Evolutionary conservation across 2,797 vertebrate genomes (phyloP), one percentile per base, ranked within the genome.

Genomic region (Ciconia nigra): DNA sequence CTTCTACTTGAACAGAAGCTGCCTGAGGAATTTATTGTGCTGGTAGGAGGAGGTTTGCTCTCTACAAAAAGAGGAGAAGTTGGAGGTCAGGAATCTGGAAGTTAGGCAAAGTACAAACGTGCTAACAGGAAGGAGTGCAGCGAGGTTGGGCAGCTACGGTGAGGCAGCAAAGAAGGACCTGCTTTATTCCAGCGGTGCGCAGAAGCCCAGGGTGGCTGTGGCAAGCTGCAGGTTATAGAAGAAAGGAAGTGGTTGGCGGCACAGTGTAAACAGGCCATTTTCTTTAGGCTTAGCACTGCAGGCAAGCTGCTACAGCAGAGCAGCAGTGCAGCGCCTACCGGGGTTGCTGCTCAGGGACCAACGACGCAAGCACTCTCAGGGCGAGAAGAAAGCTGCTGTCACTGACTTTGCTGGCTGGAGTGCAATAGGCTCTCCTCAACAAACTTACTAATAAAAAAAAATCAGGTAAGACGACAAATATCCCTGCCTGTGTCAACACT

Each of bases 161-260:
- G 37, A 33, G 47, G 65, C 20, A 52, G 42, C 7, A 2, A 11
- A 46, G 42, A 19, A 47, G 76, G 65, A 39, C 15, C 8, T 13
- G 9, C 58, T 59, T 14, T 22, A 51, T 1, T 47, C 42, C 41
- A 65, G 65, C 0, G 3, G 41, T 8, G 31, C 4, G 7, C 29
- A 37, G 62, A 41, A 83, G 65, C 85, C 57, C 61, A 52, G 85
- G 90, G 57, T 16, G 69, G 16, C 54, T 22, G 57, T 9, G 57
- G 51, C 24, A 16, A 61, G 46, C 58, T 55, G 52, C 80, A 67
- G 19, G 20, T 37, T 57, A 11, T 0, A 47, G n/a, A 62, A 42
- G 39, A 29, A 44, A 88, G 69, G 94, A 97, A 93, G 94, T 83
- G 93, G 95, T 88, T 91, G 63, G 58, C 7, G 4, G 78, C 11